These are phyloP conservation scores for Muscicapa striata DNA, from an alignment of 2,797 vertebrate species.

Conservation along the genomic window DNA sequence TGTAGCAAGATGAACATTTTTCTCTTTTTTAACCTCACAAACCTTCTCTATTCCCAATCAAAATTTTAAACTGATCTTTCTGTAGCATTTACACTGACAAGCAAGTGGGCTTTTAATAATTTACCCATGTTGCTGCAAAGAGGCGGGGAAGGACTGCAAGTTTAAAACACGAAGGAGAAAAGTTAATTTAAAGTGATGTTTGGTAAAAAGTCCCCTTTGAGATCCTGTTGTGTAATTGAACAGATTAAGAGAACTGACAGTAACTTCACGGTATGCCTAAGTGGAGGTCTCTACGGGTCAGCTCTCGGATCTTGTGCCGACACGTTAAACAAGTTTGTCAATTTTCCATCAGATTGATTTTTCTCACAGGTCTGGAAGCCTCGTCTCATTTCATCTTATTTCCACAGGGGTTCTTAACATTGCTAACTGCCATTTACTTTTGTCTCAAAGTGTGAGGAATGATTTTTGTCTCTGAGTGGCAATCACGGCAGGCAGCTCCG, in stretches of 20 bases:
- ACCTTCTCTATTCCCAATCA: constrained; percentile 44
- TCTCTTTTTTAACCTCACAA: constrained; percentile 51
- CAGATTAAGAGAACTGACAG: constrained; percentile 77
- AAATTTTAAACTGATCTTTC: constrained; percentile 61
- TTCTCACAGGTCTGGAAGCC: constrained; percentile 80
- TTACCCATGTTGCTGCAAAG: constrained; percentile 55
- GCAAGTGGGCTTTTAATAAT: constrained; percentile 74
- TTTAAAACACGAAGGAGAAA: constrained; percentile 77
- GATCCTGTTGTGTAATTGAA: constrained; percentile 78
- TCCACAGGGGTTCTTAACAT: constrained; percentile 79
- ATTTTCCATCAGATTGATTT: constrained; percentile 85
- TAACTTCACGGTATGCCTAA: constrained; percentile 76
- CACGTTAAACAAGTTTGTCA: constrained; percentile 85
- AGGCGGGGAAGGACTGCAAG: constrained; percentile 38
- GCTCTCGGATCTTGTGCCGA: constrained; percentile 76
- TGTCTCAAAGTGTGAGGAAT: constrained; percentile 72
- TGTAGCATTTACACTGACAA: constrained; percentile 64
- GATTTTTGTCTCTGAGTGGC: constrained; percentile 73
- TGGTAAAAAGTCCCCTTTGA: constrained; percentile 75
- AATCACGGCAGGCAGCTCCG: constrained; percentile 52
- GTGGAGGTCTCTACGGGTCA: constrained; percentile 79
- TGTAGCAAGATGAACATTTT: constrained; percentile 43
- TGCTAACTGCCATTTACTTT: constrained; percentile 79
- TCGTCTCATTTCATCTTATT: constrained; percentile 80
- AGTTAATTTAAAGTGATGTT: constrained; percentile 83